Percentiles rank a stretch among this genome's conserved stretches.
These are phyloP conservation scores for Synanceia verrucosa DNA, from an alignment of 2,797 vertebrate genomes.

Conservation along the genomic window DNA sequence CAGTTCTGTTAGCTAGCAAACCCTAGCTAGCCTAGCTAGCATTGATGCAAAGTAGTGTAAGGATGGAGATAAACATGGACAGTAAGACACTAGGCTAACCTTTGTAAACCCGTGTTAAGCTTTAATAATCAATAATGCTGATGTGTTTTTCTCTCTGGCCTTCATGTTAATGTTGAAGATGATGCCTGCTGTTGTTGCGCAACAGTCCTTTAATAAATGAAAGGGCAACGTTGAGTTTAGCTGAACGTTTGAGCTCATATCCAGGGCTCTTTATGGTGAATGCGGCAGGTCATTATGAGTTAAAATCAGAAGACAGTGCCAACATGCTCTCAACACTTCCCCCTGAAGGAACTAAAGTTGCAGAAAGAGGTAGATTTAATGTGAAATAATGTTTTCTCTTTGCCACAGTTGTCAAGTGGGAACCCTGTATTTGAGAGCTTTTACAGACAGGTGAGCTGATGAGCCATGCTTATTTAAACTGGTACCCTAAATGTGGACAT, in stretches of 20 bases:
- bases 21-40: constrained; percentile 49
- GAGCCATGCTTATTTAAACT: not conserved
- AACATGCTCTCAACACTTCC: not conserved
- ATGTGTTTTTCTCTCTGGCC: not conserved
- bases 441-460: constrained; percentile 91
- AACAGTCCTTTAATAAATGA: not conserved
- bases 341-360: not conserved
- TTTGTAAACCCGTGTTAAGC: not conserved
- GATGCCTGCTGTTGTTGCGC: not conserved
- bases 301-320: not conserved
- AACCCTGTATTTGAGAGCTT: constrained; percentile 92
- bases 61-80: constrained; percentile 21
- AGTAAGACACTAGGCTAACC: not conserved
- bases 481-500: not conserved
- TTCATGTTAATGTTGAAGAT: not conserved
- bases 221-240: not conserved
- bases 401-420: constrained; percentile 88
- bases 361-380: not conserved
- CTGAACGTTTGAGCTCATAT: not conserved
- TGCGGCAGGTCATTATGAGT: not conserved
- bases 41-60: not conserved
- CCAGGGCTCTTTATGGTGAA: not conserved
- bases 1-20: constrained; percentile 21
- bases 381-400: constrained; percentile 5
- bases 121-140: constrained; percentile 10